Evolutionary conservation across 1,140 invertebrate genomes (phyloP), one percentile per base, ranked within the genome.

Genomic region (Teleopsis dalmanni): DNA sequence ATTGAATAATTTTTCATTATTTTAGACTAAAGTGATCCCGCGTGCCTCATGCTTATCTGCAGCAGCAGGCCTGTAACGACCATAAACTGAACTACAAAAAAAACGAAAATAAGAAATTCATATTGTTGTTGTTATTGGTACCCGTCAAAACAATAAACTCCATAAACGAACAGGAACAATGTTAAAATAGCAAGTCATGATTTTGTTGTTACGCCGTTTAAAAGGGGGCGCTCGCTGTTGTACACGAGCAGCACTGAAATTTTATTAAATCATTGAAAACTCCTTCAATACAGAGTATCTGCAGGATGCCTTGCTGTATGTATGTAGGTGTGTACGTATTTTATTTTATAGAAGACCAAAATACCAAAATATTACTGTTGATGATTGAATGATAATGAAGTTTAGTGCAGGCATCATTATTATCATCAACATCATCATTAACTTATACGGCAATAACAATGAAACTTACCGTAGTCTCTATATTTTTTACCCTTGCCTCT

Each of bases 1-100:
- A 66, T 66, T 66, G 63, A 66, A 66, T 66, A 66, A 66, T 66
- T 66, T 66, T 65, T 66, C 63, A 66, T 66, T 66, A 63, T 62
- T 65, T 66, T 65, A 62, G 13, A 33, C 16, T 29, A 23, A 25
- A 29, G 36, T 37, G 13, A 11, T 27, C 41, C 5, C 19, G 13
- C 18, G 26, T 13, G 19, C 7, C 38, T 26, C 5, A 41, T 26
- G 19, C 38, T n/a, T 21, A 40, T 16, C 13, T 16, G 23, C 26
- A 19, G 22, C 21, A 29, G 46, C 26, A 29, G 6, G 34, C 57
- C 59, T 31, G 62, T 65, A 62, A 65, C 65, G 65, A 67, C 64
- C 66, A 67, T 66, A 63, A 67, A 66, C 54, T 62, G 59, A 63
- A 66, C 63, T 66, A 66, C 60, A 58, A 65, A 21, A 29, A 31